These are phyloP conservation scores for Solea senegalensis DNA, from an alignment of 2,113 vertebrate genomes.

Conservation along the genomic window DNA sequence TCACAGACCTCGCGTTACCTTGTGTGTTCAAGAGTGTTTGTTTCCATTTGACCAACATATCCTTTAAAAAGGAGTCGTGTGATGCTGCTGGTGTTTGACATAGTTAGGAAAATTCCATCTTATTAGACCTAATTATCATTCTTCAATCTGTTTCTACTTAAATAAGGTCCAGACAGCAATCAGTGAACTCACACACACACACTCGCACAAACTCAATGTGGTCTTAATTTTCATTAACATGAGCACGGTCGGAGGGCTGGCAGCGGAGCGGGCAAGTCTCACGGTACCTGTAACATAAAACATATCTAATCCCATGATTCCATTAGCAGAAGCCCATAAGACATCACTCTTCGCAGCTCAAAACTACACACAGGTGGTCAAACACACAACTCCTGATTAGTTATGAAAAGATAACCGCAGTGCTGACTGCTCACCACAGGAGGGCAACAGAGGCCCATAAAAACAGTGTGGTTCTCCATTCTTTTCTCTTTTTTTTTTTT, in stretches of 20 bases:
- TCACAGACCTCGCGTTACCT: slow-evolving; percentile 11
- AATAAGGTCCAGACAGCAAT: slow-evolving; percentile 79
- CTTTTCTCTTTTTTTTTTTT: slow-evolving; percentile 20
- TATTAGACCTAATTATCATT: slow-evolving; percentile 83
- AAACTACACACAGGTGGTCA: slow-evolving; percentile 69
- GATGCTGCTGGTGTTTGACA: slow-evolving; percentile 73
- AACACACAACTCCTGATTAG: slow-evolving; percentile 25
- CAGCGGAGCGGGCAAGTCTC: slow-evolving; percentile 55
- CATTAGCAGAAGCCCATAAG: slow-evolving; percentile 65
- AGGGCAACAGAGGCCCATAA: slow-evolving; percentile 68
- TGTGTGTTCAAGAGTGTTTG: slow-evolving; percentile 16
- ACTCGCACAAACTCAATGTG: slow-evolving; percentile 70
- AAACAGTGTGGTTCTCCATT: slow-evolving; percentile 31
- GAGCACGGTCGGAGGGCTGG: slow-evolving; percentile 63
- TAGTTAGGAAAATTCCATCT: slow-evolving; percentile 75
- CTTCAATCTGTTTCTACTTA: slow-evolving; percentile 82
- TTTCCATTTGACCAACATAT: slow-evolving; percentile 60
- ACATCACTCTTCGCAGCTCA: slow-evolving; percentile 62
- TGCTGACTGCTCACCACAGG: slow-evolving; percentile 58
- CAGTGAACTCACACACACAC: slow-evolving; percentile 59
- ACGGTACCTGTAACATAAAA: slow-evolving; percentile 72
- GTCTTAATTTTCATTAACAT: slow-evolving; percentile 80
- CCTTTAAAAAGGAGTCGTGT: slow-evolving; percentile 58
- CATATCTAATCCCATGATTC: slow-evolving; percentile 75
- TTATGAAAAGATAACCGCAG: slow-evolving; percentile 26